Percentiles rank a stretch among this genome's conserved stretches.
Evolutionary conservation across 1,140 invertebrate species (phyloP).

Genomic region (Drosophila bipectinata): DNA sequence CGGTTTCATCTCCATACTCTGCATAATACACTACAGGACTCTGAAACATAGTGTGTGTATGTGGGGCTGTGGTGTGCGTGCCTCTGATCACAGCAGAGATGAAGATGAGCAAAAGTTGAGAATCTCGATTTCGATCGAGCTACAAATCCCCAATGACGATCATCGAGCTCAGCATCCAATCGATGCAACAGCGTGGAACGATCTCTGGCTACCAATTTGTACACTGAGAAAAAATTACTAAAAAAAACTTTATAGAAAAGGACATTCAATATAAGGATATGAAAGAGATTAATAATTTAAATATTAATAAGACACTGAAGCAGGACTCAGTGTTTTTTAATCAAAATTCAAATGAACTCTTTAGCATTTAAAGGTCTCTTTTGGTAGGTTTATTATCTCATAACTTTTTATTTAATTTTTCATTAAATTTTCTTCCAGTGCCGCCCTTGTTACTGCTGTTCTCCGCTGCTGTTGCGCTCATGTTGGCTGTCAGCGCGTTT

Average conservation of each 20-base stretch:
- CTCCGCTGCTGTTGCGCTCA: constrained; percentile 72
- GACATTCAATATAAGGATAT: no score
- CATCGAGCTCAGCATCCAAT: constrained; percentile 43
- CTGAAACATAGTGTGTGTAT: constrained; percentile 12
- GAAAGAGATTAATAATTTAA: no score
- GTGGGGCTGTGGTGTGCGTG: constrained; percentile 46
- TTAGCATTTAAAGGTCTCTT: no score
- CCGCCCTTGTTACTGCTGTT: constrained; percentile 50
- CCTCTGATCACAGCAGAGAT: constrained; percentile 50
- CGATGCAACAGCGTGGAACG: constrained; percentile 27
- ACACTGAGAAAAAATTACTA: background rate
- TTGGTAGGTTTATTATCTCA: background rate
- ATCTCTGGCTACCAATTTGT: constrained; percentile 23
- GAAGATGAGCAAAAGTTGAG: constrained; percentile 70
- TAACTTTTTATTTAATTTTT: background rate
- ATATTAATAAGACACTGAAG: no score
- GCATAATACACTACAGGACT: background rate
- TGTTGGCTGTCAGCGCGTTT: constrained; percentile 75
- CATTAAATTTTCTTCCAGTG: constrained; percentile 24
- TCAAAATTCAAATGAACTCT: no score
- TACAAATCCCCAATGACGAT: constrained; percentile 71
- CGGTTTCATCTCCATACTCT: constrained; percentile 51
- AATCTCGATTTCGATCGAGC: constrained; percentile 54
- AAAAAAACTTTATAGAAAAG: no score
- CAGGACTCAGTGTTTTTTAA: no score